These are phyloP conservation scores for Gymnocheta viridis DNA, from an alignment of 2,888 invertebrate genomes.

Conservation along the genomic window DNA sequence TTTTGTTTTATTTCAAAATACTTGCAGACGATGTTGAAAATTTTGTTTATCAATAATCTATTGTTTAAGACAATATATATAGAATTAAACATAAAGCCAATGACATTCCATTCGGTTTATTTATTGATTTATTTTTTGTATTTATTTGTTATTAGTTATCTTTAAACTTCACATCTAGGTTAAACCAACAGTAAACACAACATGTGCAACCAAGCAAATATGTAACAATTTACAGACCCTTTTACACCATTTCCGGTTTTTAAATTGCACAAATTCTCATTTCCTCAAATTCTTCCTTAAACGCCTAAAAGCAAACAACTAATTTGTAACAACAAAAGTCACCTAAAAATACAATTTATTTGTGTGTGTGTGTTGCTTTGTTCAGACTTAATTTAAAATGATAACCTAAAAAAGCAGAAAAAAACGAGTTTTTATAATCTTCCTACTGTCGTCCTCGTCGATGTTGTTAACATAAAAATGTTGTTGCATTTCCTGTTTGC, in stretches of 20 bases:
- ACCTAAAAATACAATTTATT: constrained; percentile 50
- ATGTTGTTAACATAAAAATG: constrained; percentile 50
- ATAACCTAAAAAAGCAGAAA: constrained; percentile 25
- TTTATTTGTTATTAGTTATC: neutral
- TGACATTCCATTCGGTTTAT: neutral
- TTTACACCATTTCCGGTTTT: constrained; percentile 19
- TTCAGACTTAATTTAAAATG: constrained; percentile 11
- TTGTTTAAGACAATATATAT: neutral
- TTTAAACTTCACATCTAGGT: neutral
- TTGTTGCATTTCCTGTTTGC: constrained; percentile 61
- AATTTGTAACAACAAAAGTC: constrained; percentile 50
- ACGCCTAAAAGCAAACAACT: constrained; percentile 55
- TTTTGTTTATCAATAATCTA: neutral
- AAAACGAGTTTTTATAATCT: neutral
- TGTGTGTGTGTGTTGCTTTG: constrained; percentile 7
- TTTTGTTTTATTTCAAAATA: neutral
- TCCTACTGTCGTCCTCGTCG: constrained; percentile 15
- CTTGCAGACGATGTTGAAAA: neutral
- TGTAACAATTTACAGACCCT: neutral
- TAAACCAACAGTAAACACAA: neutral
- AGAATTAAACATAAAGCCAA: neutral
- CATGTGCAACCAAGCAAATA: neutral
- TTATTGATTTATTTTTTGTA: neutral
- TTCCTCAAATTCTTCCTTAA: constrained; percentile 16
- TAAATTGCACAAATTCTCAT: constrained; percentile 30